Percentiles rank a stretch among this genome's conserved stretches.
Conservation (phyloP, 2,888 invertebrate species). For the Lathronympha strigana region DNA sequence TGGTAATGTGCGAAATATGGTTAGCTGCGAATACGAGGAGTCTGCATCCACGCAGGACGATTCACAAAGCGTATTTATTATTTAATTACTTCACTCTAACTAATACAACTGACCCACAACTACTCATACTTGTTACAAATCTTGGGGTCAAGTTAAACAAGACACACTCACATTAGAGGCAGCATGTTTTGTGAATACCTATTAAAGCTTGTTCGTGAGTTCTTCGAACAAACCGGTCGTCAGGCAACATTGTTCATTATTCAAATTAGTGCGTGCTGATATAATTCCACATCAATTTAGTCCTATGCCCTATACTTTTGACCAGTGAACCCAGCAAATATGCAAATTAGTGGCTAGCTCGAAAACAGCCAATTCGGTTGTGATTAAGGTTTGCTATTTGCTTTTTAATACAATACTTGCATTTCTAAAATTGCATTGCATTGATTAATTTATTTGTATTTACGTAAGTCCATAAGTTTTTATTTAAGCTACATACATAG, state of each 20-base stretch:
- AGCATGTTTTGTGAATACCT: constrained; percentile 10
- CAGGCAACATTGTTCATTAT: constrained; percentile 79
- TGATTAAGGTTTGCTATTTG: not conserved
- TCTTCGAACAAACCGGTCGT: constrained; percentile 75
- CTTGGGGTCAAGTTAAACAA: not conserved
- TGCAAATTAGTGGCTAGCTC: constrained; percentile 65
- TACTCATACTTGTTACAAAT: not conserved
- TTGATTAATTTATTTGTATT: too few relatives aligned
- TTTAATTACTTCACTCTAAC: not conserved
- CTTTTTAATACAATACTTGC: too few relatives aligned
- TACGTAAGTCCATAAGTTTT: too few relatives aligned
- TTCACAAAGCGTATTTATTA: constrained; percentile 1
- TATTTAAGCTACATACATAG: too few relatives aligned
- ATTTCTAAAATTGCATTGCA: too few relatives aligned
- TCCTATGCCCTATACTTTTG: constrained; percentile 16
- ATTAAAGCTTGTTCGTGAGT: constrained; percentile 45
- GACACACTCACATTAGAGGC: not conserved
- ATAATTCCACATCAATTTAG: constrained; percentile 57
- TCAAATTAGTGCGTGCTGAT: constrained; percentile 80
- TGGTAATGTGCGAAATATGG: constrained; percentile 1
- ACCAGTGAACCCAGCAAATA: not conserved
- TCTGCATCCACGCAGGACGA: not conserved
- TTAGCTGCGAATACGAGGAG: constrained; percentile 6
- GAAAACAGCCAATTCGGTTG: constrained; percentile 38
- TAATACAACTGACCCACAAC: not conserved